A percentile compares a stretch with the other conserved stretches of the same genome.
phyloP scores from a whole-genome alignment of 2,113 vertebrate species.

The Apistogramma diplotaenia region DNA sequence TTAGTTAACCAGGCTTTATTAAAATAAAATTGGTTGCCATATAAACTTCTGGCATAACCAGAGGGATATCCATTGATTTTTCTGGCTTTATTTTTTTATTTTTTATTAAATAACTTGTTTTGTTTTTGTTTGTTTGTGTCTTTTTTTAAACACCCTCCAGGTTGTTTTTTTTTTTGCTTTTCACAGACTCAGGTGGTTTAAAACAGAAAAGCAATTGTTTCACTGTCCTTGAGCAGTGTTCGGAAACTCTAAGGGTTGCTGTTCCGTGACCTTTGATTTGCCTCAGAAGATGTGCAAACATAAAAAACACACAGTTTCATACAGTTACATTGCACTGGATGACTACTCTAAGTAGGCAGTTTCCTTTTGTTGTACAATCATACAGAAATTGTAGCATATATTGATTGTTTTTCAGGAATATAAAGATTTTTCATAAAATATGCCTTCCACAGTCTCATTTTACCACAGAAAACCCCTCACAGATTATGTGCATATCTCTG shows the following conservation, averaged over 20 bases:
- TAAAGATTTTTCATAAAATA: neutral
- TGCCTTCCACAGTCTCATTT: neutral
- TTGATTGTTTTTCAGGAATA: slow-evolving; percentile 18
- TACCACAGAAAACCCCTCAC: neutral
- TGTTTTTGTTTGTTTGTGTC: neutral
- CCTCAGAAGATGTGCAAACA: neutral
- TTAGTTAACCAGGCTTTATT: slow-evolving; percentile 2
- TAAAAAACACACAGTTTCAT: neutral
- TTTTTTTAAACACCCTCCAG: neutral
- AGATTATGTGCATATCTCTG: neutral
- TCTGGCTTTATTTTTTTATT: neutral
- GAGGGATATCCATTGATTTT: slow-evolving; percentile 31
- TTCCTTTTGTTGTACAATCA: slow-evolving; percentile 11
- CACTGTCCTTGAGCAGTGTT: slow-evolving; percentile 23
- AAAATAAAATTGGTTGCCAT: slow-evolving; percentile 13
- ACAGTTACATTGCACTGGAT: neutral
- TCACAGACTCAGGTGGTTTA: slow-evolving; percentile 10
- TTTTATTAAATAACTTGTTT: slow-evolving; percentile 18
- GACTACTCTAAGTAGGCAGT: slow-evolving; percentile 1
- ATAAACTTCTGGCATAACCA: neutral
- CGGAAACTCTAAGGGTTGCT: neutral
- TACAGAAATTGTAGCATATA: slow-evolving; percentile 43
- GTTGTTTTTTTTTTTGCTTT: slow-evolving; percentile 13
- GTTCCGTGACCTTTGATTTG: slow-evolving; percentile 9
- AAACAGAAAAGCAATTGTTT: slow-evolving; percentile 5